phyloP scores from a whole-genome alignment of 2,888 invertebrate genomes.

The Drosophila eohydei region DNA sequence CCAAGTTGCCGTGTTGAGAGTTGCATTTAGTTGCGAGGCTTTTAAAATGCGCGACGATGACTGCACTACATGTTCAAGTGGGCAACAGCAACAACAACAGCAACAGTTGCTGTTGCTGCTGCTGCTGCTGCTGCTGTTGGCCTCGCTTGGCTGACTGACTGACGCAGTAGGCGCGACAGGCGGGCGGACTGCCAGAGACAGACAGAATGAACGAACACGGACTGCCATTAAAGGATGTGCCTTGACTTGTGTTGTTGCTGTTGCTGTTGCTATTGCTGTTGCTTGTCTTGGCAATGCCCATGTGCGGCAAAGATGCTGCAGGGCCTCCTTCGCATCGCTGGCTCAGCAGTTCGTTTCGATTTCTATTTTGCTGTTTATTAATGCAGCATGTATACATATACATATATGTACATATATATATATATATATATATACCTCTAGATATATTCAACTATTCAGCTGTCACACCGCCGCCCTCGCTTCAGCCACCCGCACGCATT shows the following conservation, averaged over 20 bases:
- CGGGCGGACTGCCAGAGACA: constrained; percentile 31
- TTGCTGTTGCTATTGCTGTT: constrained; percentile 37
- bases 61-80: constrained; percentile 79
- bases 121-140: constrained; percentile 27
- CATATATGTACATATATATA: not conserved
- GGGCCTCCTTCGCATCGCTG: constrained; percentile 34
- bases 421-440: not conserved
- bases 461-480: constrained; percentile 23
- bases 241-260: constrained; percentile 45
- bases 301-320: constrained; percentile 57
- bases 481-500: constrained; percentile 58
- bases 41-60: constrained; percentile 76
- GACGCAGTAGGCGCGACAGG: constrained; percentile 60
- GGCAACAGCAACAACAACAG: constrained; percentile 54
- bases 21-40: constrained; percentile 76
- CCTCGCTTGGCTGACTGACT: constrained; percentile 60
- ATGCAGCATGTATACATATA: constrained; percentile 50
- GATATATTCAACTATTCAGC: constrained; percentile 46
- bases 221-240: constrained; percentile 75
- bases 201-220: constrained; percentile 43
- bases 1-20: constrained; percentile 73
- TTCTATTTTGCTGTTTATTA: constrained; percentile 76
- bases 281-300: constrained; percentile 60
- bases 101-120: not conserved
- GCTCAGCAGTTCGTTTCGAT: constrained; percentile 65